Conservation (phyloP, 2,797 vertebrate genomes). For the Sebastiscus tertius region DNA sequence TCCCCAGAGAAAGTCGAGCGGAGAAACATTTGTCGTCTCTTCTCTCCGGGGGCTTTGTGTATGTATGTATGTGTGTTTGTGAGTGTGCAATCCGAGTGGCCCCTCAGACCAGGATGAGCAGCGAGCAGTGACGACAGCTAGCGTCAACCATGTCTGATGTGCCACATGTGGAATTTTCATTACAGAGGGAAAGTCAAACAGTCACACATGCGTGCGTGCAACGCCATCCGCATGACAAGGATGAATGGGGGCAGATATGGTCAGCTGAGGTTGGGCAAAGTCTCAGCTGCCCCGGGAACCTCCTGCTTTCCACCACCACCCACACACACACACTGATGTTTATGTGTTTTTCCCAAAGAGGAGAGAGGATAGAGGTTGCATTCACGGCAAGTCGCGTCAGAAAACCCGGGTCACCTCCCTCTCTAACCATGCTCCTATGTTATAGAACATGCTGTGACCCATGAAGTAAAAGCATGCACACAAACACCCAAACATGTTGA, state of each 20-base stretch:
- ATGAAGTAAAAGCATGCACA: conserved; percentile 40
- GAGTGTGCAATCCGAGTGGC: conserved; percentile 29
- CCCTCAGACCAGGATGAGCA: conserved; percentile 51
- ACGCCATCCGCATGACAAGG: conserved; percentile 65
- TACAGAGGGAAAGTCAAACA: conserved; percentile 69
- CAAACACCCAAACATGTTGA: conserved; percentile 55
- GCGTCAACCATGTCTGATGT: conserved; percentile 68
- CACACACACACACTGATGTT: conserved; percentile 45
- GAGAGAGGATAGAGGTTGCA: not conserved
- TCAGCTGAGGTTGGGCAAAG: conserved; percentile 60
- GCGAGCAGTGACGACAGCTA: conserved; percentile 51
- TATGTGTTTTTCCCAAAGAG: conserved; percentile 12
- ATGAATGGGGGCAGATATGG: conserved; percentile 69
- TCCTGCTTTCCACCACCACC: conserved; percentile 47
- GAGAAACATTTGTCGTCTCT: conserved; percentile 51
- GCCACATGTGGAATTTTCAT: conserved; percentile 82
- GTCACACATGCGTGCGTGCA: conserved; percentile 65
- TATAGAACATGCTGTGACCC: conserved; percentile 23
- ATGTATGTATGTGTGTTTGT: conserved; percentile 11
- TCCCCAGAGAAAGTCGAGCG: conserved; percentile 35
- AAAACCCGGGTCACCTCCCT: conserved; percentile 2
- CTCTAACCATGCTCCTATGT: not conserved
- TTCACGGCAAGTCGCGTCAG: not conserved
- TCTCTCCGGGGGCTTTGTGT: conserved; percentile 16
- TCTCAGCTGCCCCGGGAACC: conserved; percentile 61